Evolutionary conservation across 2,113 vertebrate species (phyloP).

Genomic region (Chiloscyllium plagiosum): DNA sequence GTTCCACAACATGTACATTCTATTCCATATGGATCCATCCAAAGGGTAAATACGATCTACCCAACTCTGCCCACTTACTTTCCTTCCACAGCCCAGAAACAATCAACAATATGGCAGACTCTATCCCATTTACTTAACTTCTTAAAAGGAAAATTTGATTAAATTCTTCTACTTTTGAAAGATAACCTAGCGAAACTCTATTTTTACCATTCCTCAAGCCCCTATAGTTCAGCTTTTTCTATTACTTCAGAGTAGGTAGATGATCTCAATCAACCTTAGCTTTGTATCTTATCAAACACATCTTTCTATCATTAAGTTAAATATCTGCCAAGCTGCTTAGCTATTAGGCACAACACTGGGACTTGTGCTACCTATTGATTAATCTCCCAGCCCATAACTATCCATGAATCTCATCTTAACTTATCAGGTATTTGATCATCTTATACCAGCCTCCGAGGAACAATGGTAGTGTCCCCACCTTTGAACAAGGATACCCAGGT

Average conservation of each 20-base stretch:
- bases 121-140: neutral
- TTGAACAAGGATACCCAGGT: too few relatives aligned
- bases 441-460: too few relatives aligned
- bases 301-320: neutral
- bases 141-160: neutral
- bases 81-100: neutral
- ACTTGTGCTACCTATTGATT: too few relatives aligned
- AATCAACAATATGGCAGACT: neutral
- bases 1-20: neutral
- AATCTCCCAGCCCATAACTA: too few relatives aligned
- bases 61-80: neutral
- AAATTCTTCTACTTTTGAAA: neutral
- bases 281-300: neutral
- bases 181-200: neutral
- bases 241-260: neutral
- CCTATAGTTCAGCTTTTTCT: neutral
- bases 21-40: neutral
- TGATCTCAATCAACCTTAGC: neutral
- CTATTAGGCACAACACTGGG: too few relatives aligned
- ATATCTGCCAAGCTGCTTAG: neutral
- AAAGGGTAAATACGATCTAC: neutral
- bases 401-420: too few relatives aligned
- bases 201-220: neutral
- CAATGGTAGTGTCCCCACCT: too few relatives aligned
- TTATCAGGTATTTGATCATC: too few relatives aligned